These are phyloP conservation scores for Cyclophora punctaria DNA, from an alignment of 2,888 invertebrate genomes.

Conservation along the genomic window DNA sequence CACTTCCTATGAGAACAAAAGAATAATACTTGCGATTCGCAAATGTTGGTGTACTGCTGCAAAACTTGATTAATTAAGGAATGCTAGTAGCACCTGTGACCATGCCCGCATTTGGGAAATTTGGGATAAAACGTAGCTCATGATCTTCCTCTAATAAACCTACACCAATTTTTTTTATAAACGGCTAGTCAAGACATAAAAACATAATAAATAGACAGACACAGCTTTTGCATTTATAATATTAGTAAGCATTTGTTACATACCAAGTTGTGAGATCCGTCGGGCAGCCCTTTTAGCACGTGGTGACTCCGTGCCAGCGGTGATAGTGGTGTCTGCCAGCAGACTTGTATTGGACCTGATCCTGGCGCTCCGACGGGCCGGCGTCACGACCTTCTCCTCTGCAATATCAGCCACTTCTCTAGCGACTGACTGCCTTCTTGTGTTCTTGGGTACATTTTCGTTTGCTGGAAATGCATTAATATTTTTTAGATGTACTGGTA, in stretches of 20 bases:
- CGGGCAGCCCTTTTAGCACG: constrained; percentile 58
- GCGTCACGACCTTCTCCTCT: constrained; percentile 44
- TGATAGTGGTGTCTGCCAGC: constrained; percentile 37
- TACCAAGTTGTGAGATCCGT: constrained; percentile 53
- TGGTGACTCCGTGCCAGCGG: constrained; percentile 40
- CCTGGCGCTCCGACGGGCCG: constrained; percentile 51
- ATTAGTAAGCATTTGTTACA: constrained; percentile 10
- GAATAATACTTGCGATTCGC: too few species aligned
- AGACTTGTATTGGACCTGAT: constrained; percentile 51
- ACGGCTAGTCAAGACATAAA: too few species aligned
- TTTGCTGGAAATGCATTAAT: constrained; percentile 22
- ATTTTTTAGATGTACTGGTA: background rate
- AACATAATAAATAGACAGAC: too few species aligned
- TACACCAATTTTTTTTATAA: too few species aligned
- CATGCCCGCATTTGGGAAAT: too few species aligned
- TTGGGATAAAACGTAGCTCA: too few species aligned
- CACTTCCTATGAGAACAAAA: constrained; percentile 50
- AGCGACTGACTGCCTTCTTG: constrained; percentile 34
- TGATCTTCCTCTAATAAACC: too few species aligned
- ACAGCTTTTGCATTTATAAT: too few species aligned
- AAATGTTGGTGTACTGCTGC: too few species aligned
- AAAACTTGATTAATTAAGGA: too few species aligned
- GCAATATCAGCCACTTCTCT: constrained; percentile 36
- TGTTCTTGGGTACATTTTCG: constrained; percentile 33
- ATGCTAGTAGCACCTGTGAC: too few species aligned